These are phyloP conservation scores for Drosophila carrolli DNA, from an alignment of 1,140 invertebrate species.

Conservation along the genomic window DNA sequence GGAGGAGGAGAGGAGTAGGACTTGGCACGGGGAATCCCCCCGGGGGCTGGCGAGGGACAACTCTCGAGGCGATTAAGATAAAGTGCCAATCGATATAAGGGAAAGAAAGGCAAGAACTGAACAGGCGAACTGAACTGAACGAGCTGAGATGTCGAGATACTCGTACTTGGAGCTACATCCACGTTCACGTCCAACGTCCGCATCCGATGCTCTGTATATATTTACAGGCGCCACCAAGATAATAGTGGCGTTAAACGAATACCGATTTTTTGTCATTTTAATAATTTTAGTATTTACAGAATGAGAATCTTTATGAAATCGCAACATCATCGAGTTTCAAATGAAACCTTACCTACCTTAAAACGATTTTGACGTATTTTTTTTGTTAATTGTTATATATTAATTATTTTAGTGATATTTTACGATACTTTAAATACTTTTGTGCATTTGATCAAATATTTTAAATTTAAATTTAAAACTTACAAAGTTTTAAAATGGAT, in stretches of 20 bases:
- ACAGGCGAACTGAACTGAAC: slow-evolving; percentile 37
- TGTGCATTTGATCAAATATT: too few species aligned
- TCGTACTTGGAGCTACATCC: slow-evolving; percentile 53
- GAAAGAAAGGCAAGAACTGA: slow-evolving; percentile 70
- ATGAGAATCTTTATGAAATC: too few species aligned
- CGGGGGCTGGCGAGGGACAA: slow-evolving; percentile 60
- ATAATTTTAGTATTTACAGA: too few species aligned
- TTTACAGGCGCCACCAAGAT: slow-evolving; percentile 3
- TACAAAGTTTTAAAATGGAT: too few species aligned
- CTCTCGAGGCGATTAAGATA: slow-evolving; percentile 81
- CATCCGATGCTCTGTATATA: slow-evolving; percentile 41
- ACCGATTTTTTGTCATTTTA: not conserved
- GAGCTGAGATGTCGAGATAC: slow-evolving; percentile 49
- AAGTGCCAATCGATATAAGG: slow-evolving; percentile 83
- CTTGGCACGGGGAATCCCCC: slow-evolving; percentile 35
- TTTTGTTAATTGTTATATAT: too few species aligned
- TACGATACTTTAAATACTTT: too few species aligned
- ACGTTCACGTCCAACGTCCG: slow-evolving; percentile 47
- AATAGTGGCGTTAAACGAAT: not conserved
- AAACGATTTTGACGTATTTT: too few species aligned
- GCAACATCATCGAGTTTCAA: too few species aligned
- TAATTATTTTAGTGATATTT: too few species aligned
- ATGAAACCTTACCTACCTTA: too few species aligned
- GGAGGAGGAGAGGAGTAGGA: slow-evolving; percentile 17
- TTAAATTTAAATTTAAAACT: too few species aligned